Evolutionary conservation across 1,140 invertebrate species (phyloP).

Genomic region (Antheraea mylitta): DNA sequence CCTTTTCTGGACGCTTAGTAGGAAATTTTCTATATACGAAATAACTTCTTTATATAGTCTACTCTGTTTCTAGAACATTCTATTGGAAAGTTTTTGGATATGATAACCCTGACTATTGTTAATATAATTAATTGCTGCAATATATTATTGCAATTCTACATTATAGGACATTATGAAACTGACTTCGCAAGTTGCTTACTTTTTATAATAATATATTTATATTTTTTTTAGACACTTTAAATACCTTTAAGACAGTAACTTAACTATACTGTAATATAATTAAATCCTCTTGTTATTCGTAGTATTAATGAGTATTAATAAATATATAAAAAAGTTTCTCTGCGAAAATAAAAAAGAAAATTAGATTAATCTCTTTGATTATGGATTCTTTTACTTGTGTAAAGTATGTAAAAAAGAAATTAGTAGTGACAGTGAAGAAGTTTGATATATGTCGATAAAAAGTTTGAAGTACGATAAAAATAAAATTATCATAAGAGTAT

Average conservation of each 20-base stretch:
- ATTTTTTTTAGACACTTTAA: no score
- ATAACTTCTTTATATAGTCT: no score
- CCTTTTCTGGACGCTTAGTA: no score
- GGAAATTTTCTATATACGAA: no score
- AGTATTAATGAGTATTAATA: no score
- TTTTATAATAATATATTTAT: no score
- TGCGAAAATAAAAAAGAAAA: no score
- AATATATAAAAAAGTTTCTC: no score
- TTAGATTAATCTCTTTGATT: not conserved
- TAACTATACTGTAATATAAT: no score
- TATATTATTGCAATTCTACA: not conserved
- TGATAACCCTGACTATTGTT: not conserved
- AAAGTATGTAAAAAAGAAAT: not conserved
- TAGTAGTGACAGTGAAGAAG: not conserved
- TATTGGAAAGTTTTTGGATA: not conserved
- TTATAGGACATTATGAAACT: not conserved
- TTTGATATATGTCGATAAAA: not conserved
- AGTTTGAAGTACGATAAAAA: constrained; percentile 3
- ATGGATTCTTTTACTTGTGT: not conserved
- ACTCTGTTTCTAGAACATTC: no score
- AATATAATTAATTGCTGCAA: constrained; percentile 3
- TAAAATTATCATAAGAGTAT: not conserved
- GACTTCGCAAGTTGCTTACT: not conserved
- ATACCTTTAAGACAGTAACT: no score
- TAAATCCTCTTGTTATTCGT: no score